Conservation (phyloP, 2,797 vertebrate genomes). For the Hyperoplus immaculatus region DNA sequence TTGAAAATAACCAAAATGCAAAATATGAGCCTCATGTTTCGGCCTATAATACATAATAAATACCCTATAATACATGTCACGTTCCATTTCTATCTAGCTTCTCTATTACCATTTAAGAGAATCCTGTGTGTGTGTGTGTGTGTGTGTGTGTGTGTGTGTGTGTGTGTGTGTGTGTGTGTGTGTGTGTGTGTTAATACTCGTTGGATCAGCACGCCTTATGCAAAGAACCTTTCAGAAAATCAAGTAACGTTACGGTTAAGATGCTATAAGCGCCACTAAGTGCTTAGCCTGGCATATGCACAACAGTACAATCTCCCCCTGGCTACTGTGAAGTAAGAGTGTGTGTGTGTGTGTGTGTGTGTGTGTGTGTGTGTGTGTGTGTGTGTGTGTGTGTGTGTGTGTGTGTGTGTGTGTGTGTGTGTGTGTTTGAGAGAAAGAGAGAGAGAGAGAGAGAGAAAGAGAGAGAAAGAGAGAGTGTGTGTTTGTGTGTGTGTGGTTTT, state of each 20-base stretch:
- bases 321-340: constrained; percentile 31
- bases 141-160: too few relatives aligned
- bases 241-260: constrained; percentile 53
- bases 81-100: constrained; percentile 21
- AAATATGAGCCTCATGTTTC: neutral
- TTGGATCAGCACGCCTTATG: constrained; percentile 56
- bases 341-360: constrained; percentile 1
- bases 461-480: too few relatives aligned
- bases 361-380: too few relatives aligned
- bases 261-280: constrained; percentile 54
- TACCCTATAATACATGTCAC: constrained; percentile 19
- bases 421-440: too few relatives aligned
- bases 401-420: too few relatives aligned
- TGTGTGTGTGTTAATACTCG: neutral
- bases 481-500: too few relatives aligned
- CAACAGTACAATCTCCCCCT: constrained; percentile 19
- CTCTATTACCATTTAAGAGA: constrained; percentile 33
- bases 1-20: neutral
- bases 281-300: constrained; percentile 58
- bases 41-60: too few relatives aligned
- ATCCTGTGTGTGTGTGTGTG: constrained; percentile 33
- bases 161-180: too few relatives aligned
- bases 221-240: constrained; percentile 48
- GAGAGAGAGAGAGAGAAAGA: too few relatives aligned
- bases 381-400: too few relatives aligned